phyloP scores from a whole-genome alignment of 1,140 invertebrate genomes.

The Copidosoma floridanum region DNA sequence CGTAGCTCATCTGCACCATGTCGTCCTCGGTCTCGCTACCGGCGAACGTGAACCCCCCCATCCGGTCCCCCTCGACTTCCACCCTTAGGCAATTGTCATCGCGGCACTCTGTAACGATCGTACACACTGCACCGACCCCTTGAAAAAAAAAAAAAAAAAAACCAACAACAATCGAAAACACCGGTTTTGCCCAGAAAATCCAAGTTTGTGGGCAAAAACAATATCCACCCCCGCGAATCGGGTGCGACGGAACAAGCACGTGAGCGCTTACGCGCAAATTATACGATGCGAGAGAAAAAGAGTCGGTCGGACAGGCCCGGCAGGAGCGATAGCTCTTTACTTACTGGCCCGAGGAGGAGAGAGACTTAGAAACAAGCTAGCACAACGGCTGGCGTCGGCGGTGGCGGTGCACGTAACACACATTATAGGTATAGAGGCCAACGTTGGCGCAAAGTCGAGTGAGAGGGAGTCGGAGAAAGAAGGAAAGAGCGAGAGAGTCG shows the following conservation, averaged over 20 bases:
- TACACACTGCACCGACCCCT: no score
- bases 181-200: no score
- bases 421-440: no score
- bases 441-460: neutral
- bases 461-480: neutral
- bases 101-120: no score
- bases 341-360: neutral
- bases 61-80: neutral
- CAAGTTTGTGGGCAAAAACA: no score
- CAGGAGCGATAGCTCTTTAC: neutral
- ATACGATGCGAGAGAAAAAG: neutral
- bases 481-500: neutral
- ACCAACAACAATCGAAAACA: no score
- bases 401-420: no score
- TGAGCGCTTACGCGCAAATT: neutral
- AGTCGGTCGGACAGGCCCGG: neutral
- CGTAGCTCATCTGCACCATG: constrained; percentile 56
- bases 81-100: neutral
- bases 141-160: no score
- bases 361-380: neutral
- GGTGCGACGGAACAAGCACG: no score
- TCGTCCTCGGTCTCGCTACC: neutral
- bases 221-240: no score
- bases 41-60: no score
- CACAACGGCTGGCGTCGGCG: no score